These are phyloP conservation scores for Anableps anableps DNA, from an alignment of 2,797 vertebrate genomes.

Conservation along the genomic window DNA sequence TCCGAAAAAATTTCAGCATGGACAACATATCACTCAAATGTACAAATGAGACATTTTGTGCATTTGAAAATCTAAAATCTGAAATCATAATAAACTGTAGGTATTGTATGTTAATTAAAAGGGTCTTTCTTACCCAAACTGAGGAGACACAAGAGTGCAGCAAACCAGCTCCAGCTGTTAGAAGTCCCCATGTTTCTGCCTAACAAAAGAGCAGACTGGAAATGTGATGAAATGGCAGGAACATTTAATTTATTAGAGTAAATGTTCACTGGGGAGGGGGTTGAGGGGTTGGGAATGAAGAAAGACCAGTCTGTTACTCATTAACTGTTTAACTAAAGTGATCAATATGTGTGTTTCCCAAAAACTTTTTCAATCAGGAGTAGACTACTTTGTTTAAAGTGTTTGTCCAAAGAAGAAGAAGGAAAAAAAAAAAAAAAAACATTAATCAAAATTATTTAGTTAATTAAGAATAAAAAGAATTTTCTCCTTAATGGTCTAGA, in stretches of 20 bases:
- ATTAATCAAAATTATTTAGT: background rate
- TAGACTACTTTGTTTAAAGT: background rate
- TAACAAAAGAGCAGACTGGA: conserved; percentile 1
- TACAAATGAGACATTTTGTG: too few relatives aligned
- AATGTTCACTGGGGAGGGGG: background rate
- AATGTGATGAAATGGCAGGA: conserved; percentile 11
- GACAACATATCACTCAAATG: background rate
- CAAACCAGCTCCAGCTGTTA: conserved; percentile 34
- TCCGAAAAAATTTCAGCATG: background rate
- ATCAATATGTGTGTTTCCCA: conserved; percentile 49
- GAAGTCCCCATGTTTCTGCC: conserved; percentile 58
- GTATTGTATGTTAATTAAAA: conserved; percentile 9
- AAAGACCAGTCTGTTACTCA: conserved; percentile 48
- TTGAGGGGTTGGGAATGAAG: conserved; percentile 4
- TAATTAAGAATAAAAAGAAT: background rate
- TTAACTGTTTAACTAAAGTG: conserved; percentile 60
- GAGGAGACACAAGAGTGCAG: conserved; percentile 50
- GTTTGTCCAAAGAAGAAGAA: background rate
- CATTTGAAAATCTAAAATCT: too few relatives aligned
- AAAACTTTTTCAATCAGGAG: background rate
- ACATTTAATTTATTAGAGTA: conserved; percentile 27
- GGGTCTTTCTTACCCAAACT: conserved; percentile 56
- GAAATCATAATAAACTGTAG: background rate
- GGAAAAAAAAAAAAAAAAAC: background rate
- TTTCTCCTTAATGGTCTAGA: background rate